These are phyloP conservation scores for Phyto melanocephala DNA, from an alignment of 2,888 invertebrate species.

Conservation along the genomic window DNA sequence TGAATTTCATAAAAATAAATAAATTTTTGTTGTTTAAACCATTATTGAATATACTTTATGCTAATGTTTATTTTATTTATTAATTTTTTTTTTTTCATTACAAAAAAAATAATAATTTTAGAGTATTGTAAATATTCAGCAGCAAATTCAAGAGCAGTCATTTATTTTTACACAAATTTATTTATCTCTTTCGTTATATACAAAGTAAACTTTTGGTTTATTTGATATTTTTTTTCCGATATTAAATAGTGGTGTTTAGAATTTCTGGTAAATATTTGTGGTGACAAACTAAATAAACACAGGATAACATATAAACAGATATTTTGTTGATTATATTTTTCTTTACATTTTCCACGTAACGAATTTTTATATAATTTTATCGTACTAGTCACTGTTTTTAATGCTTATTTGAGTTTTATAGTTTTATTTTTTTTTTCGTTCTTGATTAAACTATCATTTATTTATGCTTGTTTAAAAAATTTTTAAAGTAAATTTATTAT, in stretches of 20 bases:
- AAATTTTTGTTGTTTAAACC: background rate
- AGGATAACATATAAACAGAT: conserved; percentile 4
- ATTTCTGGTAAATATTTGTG: conserved; percentile 16
- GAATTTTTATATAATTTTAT: background rate
- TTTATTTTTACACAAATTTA: background rate
- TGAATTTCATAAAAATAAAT: background rate
- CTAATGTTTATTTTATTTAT: background rate
- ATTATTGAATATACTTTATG: background rate
- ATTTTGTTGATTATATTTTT: background rate
- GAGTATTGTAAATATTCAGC: background rate
- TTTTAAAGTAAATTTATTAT: conserved; percentile 8
- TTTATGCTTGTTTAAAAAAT: conserved; percentile 15
- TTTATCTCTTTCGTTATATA: conserved; percentile 13
- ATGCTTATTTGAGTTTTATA: background rate
- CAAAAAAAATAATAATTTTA: background rate
- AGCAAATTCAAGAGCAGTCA: background rate
- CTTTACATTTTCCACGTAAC: background rate
- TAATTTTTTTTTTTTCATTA: background rate
- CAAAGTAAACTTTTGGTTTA: background rate
- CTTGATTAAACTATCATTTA: background rate
- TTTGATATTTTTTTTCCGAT: background rate
- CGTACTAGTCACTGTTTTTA: background rate
- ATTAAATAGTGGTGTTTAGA: too few relatives aligned
- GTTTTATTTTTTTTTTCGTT: background rate
- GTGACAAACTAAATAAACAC: conserved; percentile 25